Evolutionary conservation across 1,140 invertebrate genomes (phyloP), one percentile per base, ranked within the genome.

Genomic region (Ceratina australensis): DNA sequence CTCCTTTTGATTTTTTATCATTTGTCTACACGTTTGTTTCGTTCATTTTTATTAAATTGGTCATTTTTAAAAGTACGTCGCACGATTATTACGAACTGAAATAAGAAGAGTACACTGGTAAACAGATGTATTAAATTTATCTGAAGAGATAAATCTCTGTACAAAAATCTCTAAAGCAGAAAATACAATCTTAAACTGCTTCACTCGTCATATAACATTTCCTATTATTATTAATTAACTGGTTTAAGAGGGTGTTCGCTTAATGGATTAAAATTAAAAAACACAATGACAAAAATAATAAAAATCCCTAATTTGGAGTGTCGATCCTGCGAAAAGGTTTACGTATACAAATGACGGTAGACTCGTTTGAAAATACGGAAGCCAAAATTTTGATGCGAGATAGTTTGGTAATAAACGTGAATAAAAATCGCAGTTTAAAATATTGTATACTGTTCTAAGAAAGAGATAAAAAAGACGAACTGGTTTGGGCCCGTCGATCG

Each of bases 21-120:
- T 16, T 8, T 18, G 13, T n/a, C 33, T 52, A 7, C 5, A 33
- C 28, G 28, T 16, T 24, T 22, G 18, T 67, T 49, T 76, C 18
- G 18, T 42, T 22, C 28, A 1, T 13, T 13, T 22, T 0, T 42
- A 68, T 20, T 28, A 76, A 18, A 49, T 57, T 67, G 18, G 28
- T 50, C 52, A 33, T 20, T 33, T 28, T 26, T 67, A 8, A 13
- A 0, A 2, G 22, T n/a, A 20, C 33, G n/a, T 67, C 26, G 20
- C 15, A n/a, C 54, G 20, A 72, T 42, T 56, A 61, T 52, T 88
- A 77, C 33, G 18, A 71, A 20, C 81, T 65, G 73, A 76, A 59
- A 71, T 76, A 68, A 64, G 22, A 49, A 12, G 13, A 22, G 24
- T 47, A 60, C n/a, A 61, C 5, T 0, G 12, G 20, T n/a, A 28